Percentiles rank a stretch among this genome's conserved stretches.
These are phyloP conservation scores for Phylloscopus whistleri DNA, from an alignment of 2,113 vertebrate genomes.

Conservation along the genomic window DNA sequence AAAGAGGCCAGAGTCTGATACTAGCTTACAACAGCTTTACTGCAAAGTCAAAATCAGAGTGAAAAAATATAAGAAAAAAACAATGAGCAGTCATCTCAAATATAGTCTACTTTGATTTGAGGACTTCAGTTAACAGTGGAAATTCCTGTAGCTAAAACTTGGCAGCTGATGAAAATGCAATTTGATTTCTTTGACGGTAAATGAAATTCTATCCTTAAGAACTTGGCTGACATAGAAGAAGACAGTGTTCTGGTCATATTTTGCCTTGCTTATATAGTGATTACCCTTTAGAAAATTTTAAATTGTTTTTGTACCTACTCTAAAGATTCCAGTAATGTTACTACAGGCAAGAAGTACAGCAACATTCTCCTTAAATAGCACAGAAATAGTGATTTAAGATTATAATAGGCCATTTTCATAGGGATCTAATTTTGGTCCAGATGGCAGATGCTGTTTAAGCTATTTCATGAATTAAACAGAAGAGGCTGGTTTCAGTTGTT, in stretches of 20 bases:
- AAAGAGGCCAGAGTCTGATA: neutral
- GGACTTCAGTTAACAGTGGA: neutral
- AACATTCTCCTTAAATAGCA: neutral
- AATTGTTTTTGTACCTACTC: neutral
- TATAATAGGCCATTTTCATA: neutral
- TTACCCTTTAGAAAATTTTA: neutral
- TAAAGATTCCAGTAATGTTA: neutral
- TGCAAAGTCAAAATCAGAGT: neutral
- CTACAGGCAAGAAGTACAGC: neutral
- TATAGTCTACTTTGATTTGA: neutral
- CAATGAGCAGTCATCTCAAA: neutral
- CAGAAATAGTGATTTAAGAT: conserved; percentile 21
- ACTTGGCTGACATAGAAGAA: neutral
- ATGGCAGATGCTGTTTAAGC: conserved; percentile 40
- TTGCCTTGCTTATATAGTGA: neutral
- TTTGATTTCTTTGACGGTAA: neutral
- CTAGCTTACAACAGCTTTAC: neutral
- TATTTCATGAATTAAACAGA: conserved; percentile 29
- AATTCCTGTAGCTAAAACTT: neutral
- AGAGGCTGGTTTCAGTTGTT: neutral
- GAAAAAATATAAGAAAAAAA: neutral
- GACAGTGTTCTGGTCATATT: neutral
- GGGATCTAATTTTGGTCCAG: conserved; percentile 21
- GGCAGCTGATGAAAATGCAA: neutral
- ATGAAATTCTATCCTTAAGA: neutral